Base-by-base conservation (phyloP, 2,113 vertebrate species). In the Rhinolophus sinicus region DNA sequence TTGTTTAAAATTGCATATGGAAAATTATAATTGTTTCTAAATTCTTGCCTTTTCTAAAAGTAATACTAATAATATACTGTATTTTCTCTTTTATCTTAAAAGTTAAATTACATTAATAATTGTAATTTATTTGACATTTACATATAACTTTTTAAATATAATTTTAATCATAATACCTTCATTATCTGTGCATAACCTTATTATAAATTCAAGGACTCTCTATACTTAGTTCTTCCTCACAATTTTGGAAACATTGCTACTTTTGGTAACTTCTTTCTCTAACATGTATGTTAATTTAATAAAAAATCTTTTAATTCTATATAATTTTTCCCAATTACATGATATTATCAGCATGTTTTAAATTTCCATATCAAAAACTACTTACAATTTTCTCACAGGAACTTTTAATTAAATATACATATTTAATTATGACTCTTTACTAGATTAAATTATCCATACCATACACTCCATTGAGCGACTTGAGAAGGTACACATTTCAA, bases 51-150 rank as follows among this genome's bases (percentile, higher is more conserved):
- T 72, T 82, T 89, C 9, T 95, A 33, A 72, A 86, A 77, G 24
- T 58, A 62, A 35, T 21, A 50, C 4, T 75, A 76, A 82, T 70
- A 92, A 56, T 21, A 54, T 82, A 56, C 35, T 9, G 50, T 58
- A 6, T 80, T 81, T 81, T 93, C 8, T 18, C 54, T 18, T 38
- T 88, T 54, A 72, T 81, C 90, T 87, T 50, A 81, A 93, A 77
- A 88, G 35, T 52, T 87, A 28, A 75, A 84, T 33, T 75, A 56
- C 0, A 33, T 0, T 28, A 82, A 30, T 54, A 38, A 92, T 35
- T 84, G 2, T 62, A 76, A 91, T 16, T 50, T 30, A 80, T 94
- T 62, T 94, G 28, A 88, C 84, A 67, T 65, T 88, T 88, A 69
- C 3, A 56, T 85, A 47, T 72, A 87, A 21, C 4, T 64, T 75